Conservation (phyloP, 2,888 invertebrate genomes). For the Melieria omissa region DNA sequence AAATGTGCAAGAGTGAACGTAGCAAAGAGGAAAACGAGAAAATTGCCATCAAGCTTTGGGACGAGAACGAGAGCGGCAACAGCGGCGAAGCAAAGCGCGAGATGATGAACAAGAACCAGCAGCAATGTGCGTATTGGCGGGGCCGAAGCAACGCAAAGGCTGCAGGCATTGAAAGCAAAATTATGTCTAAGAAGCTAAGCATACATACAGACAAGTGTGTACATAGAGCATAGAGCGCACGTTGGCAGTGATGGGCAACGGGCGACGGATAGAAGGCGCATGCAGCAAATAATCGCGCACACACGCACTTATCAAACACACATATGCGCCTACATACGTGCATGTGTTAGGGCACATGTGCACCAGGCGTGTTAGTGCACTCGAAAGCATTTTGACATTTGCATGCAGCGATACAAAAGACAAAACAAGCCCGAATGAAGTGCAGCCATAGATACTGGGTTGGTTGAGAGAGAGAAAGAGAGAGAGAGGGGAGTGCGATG, state of each 20-base stretch:
- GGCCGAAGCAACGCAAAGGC: neutral
- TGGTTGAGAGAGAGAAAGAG: no score
- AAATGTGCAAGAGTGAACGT: neutral
- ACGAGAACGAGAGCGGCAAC: conserved; percentile 2
- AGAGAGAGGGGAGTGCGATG: no score
- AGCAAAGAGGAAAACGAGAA: neutral
- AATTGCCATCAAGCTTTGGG: neutral
- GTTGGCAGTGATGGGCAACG: no score
- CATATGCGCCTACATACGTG: neutral
- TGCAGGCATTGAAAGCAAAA: conserved; percentile 40
- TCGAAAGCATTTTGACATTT: conserved; percentile 53
- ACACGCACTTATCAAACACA: no score
- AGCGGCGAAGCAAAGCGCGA: neutral
- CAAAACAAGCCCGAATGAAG: neutral
- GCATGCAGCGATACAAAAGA: conserved; percentile 48
- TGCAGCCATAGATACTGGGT: no score
- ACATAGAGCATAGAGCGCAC: neutral
- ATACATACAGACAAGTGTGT: neutral
- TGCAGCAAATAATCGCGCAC: no score
- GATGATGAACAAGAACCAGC: neutral
- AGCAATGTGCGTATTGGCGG: neutral
- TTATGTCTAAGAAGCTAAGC: conserved; percentile 42
- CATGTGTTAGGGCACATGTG: conserved; percentile 5
- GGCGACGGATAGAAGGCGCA: no score
- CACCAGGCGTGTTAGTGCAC: conserved; percentile 47